A percentile compares a stretch with the other conserved stretches of the same genome.
These are phyloP conservation scores for Sinocyclocheilus maitianheensis DNA, from an alignment of 2,113 vertebrate genomes.

Conservation along the genomic window DNA sequence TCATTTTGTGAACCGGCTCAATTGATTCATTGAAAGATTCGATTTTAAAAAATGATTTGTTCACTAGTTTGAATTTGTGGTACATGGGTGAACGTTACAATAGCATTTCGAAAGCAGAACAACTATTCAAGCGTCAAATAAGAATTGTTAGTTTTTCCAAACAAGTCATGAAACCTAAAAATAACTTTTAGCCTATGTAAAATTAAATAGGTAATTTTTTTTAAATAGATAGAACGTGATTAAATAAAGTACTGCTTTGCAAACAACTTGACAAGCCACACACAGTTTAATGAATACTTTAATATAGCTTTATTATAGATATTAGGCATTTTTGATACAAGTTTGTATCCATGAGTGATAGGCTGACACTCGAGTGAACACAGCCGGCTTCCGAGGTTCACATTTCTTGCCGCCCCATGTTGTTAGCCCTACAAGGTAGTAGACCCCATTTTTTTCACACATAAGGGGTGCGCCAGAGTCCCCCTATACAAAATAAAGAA, in stretches of 20 bases:
- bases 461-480: slow-evolving; percentile 68
- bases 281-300: neutral
- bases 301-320: slow-evolving; percentile 12
- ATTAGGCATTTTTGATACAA: slow-evolving; percentile 46
- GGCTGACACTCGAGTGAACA: slow-evolving; percentile 66
- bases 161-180: neutral
- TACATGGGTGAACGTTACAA: neutral
- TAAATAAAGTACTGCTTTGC: neutral
- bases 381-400: slow-evolving; percentile 59
- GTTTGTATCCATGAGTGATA: slow-evolving; percentile 62
- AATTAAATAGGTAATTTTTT: neutral
- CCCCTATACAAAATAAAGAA: slow-evolving; percentile 59
- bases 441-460: slow-evolving; percentile 61
- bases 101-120: neutral
- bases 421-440: slow-evolving; percentile 72
- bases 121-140: neutral
- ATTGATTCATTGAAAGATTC: neutral
- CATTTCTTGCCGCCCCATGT: slow-evolving; percentile 66
- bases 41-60: neutral
- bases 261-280: neutral
- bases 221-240: neutral
- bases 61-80: neutral
- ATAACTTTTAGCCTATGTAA: neutral
- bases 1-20: neutral
- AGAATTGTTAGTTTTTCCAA: neutral